Base-by-base conservation (phyloP, 2,888 invertebrate species). In the Rotaria socialis region DNA sequence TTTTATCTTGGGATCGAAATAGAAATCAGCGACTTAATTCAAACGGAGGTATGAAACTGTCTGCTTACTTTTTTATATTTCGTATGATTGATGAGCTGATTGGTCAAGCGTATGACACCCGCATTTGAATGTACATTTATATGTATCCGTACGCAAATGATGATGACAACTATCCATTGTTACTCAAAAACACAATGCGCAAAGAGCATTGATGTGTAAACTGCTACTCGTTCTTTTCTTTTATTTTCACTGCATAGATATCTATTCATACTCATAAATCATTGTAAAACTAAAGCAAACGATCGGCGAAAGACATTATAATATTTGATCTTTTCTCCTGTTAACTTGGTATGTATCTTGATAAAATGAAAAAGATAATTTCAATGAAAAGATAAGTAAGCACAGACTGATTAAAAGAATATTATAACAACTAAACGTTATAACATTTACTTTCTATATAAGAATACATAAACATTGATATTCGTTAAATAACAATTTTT, bases 191-290 rank as follows among this genome's bases (percentile, higher is more conserved):
- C 67, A 67, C 24, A 67, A 67, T 35, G 4, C 35, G 67, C 14
- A 41, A 67, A 67, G 67, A 67, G 67, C 67, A 67, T 67, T 67
- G 67, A 67, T 35, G 67, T 67, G 67, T 67, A 67, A 67, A 67
- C 67, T 67, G 14, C 6, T 27, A 19, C 35, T 35, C 16, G 19
- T 35, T 27, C 35, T 67, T 19, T 67, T 67, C 67, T 27, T 41
- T 67, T 67, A 2, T 19, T 5, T 67, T 67, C 19, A 27, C 14
- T 41, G 24, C 24, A 56, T 56, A 56, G 19, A 55, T 6, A 35
- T 67, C 10, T 27, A 10, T 27, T 11, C 5, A 19, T 14, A 11
- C 11, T 27, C 11, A 67, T 67, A 19, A 67, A 67, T 67, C 67
- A 67, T 67, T 67, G 5, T 35, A 35, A 41, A 67, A 19, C 35